phyloP scores from a whole-genome alignment of 92 coral and sea anemone species.

The Siderastrea siderea region DNA sequence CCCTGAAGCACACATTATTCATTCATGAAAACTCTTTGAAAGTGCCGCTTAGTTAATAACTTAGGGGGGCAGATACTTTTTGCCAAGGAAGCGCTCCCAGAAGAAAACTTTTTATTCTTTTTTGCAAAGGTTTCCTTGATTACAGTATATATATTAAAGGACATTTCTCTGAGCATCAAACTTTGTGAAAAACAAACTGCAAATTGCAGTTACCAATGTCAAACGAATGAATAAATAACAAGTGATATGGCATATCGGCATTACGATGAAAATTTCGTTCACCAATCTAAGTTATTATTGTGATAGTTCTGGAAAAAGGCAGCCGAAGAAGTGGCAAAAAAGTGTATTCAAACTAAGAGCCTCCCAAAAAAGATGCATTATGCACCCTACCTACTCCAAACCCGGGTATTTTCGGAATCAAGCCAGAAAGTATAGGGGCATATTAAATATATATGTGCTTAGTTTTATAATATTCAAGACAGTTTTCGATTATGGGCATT shows the following conservation, averaged over 20 bases:
- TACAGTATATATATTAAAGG: neutral
- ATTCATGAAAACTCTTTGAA: constrained; percentile 8
- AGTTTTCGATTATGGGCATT: neutral
- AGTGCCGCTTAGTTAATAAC: neutral
- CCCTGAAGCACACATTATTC: neutral
- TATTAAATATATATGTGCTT: too few relatives aligned
- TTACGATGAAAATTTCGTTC: neutral
- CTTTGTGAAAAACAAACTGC: neutral
- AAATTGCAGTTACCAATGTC: neutral
- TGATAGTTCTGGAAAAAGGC: too few relatives aligned
- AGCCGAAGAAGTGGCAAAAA: too few relatives aligned
- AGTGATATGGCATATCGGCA: neutral
- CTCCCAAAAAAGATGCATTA: too few relatives aligned
- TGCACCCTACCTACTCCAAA: too few relatives aligned
- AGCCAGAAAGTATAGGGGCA: too few relatives aligned
- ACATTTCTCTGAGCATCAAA: neutral
- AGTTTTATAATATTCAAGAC: too few relatives aligned
- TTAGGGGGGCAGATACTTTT: neutral
- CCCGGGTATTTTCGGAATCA: too few relatives aligned
- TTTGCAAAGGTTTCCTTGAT: neutral
- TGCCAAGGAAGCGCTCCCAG: too few relatives aligned
- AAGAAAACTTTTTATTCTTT: too few relatives aligned
- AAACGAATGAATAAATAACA: too few relatives aligned
- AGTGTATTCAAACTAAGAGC: too few relatives aligned
- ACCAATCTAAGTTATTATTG: neutral